These are phyloP conservation scores for Crypturellus undulatus DNA, from an alignment of 2,113 vertebrate genomes.

Conservation along the genomic window DNA sequence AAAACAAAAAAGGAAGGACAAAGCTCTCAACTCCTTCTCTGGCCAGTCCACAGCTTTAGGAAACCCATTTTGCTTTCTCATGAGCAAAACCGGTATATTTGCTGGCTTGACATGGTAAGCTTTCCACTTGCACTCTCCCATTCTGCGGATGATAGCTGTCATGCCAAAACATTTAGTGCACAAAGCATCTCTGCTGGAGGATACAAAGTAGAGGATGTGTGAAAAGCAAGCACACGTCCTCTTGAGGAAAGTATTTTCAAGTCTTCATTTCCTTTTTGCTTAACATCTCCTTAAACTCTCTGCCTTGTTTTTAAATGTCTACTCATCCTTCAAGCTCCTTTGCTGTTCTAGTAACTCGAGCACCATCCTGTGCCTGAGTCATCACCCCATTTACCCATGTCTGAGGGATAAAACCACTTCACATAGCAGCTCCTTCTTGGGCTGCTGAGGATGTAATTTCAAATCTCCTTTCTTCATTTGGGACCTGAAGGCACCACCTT, in stretches of 20 bases:
- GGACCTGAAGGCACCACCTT: not conserved
- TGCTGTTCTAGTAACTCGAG: not conserved
- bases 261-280: not conserved
- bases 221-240: not conserved
- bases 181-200: not conserved
- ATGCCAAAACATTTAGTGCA: not conserved
- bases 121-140: not conserved
- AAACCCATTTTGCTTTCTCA: slow-evolving; percentile 16
- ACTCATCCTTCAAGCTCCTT: not conserved
- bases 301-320: not conserved
- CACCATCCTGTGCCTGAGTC: not conserved
- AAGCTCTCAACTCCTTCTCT: slow-evolving; percentile 13
- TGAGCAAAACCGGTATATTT: not conserved
- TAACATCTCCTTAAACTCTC: not conserved
- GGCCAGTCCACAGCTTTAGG: not conserved
- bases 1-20: slow-evolving; percentile 23
- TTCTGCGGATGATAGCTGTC: not conserved
- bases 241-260: not conserved
- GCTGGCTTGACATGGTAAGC: not conserved
- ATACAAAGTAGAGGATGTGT: not conserved
- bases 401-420: not conserved
- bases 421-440: not conserved
- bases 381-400: not conserved
- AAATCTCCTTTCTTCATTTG: not conserved
- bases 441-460: not conserved